Evolutionary conservation across 2,888 invertebrate genomes (phyloP).

Genomic region (Ophion costatus): DNA sequence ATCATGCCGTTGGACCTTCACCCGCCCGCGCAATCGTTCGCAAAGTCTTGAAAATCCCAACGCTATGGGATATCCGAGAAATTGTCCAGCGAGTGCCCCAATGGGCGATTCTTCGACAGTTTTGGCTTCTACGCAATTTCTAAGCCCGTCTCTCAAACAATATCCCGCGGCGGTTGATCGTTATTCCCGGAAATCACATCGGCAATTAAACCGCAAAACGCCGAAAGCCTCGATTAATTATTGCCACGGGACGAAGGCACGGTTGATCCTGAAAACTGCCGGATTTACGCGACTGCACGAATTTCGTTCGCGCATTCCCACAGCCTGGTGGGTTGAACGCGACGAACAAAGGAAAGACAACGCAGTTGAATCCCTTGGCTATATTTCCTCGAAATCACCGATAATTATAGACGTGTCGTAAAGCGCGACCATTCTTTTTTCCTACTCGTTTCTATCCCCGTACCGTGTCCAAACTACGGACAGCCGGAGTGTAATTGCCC

Average conservation of each 20-base stretch:
- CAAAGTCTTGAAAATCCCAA: not conserved
- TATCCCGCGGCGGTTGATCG: slow-evolving; percentile 30
- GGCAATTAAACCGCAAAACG: slow-evolving; percentile 57
- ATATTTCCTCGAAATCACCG: slow-evolving; percentile 69
- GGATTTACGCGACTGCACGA: slow-evolving; percentile 61
- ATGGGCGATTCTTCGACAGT: slow-evolving; percentile 43
- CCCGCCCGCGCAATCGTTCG: slow-evolving; percentile 53
- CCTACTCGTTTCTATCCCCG: slow-evolving; percentile 44
- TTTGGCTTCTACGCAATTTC: slow-evolving; percentile 57
- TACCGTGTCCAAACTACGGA: slow-evolving; percentile 26
- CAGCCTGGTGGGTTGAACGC: not conserved
- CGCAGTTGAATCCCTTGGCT: slow-evolving; percentile 54
- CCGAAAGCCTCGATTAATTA: slow-evolving; percentile 63
- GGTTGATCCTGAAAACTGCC: slow-evolving; percentile 57
- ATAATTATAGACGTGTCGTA: slow-evolving; percentile 70
- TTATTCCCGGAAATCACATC: slow-evolving; percentile 61
- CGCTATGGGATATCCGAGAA: slow-evolving; percentile 23
- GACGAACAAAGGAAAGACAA: slow-evolving; percentile 64
- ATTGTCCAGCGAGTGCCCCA: not conserved
- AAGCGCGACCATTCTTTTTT: slow-evolving; percentile 56
- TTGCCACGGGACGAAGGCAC: slow-evolving; percentile 32
- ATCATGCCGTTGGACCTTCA: slow-evolving; percentile 52
- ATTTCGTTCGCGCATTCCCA: slow-evolving; percentile 30
- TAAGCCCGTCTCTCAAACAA: slow-evolving; percentile 34
- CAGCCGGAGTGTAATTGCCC: slow-evolving; percentile 61